A percentile compares a stretch with the other conserved stretches of the same genome.
phyloP scores from a whole-genome alignment of 2,797 vertebrate species.

The Liparis tanakae region DNA sequence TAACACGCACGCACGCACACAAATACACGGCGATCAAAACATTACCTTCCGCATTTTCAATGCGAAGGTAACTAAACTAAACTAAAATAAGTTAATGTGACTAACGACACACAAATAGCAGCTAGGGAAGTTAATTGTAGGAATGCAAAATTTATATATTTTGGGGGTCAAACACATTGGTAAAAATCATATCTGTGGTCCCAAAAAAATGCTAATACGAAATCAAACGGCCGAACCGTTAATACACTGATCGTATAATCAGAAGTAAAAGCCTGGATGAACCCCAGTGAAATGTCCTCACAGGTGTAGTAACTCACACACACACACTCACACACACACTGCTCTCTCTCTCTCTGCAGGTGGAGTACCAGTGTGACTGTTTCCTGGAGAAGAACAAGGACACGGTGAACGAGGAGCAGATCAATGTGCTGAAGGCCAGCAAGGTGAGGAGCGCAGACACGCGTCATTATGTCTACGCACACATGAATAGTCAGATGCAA shows the following conservation, averaged over 20 bases:
- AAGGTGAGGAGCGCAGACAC: conserved; percentile 84
- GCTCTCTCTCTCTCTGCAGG: conserved; percentile 77
- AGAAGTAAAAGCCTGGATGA: not conserved
- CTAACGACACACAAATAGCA: not conserved
- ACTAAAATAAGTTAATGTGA: too few relatives aligned
- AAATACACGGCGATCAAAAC: too few relatives aligned
- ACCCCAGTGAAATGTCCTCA: not conserved
- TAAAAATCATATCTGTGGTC: not conserved
- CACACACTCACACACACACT: conserved; percentile 8
- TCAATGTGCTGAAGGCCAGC: conserved; percentile 96
- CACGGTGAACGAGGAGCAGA: conserved; percentile 98
- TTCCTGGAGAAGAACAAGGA: conserved; percentile 99
- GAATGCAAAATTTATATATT: not conserved
- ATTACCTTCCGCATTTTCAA: too few relatives aligned
- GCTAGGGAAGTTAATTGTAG: not conserved
- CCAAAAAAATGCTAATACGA: not conserved
- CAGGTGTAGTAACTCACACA: not conserved
- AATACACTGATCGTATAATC: not conserved
- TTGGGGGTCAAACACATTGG: not conserved
- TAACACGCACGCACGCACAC: too few relatives aligned
- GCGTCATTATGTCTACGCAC: not conserved
- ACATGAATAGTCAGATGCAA: not conserved
- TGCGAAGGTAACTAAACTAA: too few relatives aligned
- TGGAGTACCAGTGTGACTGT: conserved; percentile 98
- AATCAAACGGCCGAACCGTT: not conserved